Evolutionary conservation across 1,140 invertebrate genomes (phyloP).

Genomic region (Chelonus insularis): DNA sequence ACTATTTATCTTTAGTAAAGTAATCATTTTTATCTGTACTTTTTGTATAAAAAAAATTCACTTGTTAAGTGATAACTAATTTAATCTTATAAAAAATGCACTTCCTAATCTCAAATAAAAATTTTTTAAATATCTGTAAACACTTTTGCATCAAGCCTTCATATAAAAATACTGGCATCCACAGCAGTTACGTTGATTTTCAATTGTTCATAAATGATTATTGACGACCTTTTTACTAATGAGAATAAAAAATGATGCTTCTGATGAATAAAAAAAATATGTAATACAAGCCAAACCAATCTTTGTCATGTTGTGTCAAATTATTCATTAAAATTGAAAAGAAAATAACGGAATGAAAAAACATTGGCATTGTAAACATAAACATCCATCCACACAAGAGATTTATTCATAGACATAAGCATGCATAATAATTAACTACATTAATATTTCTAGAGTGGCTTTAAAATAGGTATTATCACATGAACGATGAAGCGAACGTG

Average conservation of each 20-base stretch:
- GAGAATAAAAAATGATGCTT: conserved; percentile 46
- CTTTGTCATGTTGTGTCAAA: conserved; percentile 48
- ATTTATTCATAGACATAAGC: conserved; percentile 51
- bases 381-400: conserved; percentile 33
- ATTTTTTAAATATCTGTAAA: conserved; percentile 8
- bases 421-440: conserved; percentile 41
- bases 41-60: conserved; percentile 2
- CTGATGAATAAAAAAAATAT: conserved; percentile 49
- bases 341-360: conserved; percentile 28
- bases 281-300: conserved; percentile 50
- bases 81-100: not conserved
- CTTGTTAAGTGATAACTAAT: not conserved
- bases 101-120: not conserved
- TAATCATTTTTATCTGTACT: conserved; percentile 4
- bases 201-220: conserved; percentile 47
- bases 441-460: conserved; percentile 48
- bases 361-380: conserved; percentile 4
- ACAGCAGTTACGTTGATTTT: no score
- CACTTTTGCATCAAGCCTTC: conserved; percentile 49
- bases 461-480: conserved; percentile 34
- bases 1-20: no score
- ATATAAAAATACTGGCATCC: no score
- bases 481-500: conserved; percentile 12
- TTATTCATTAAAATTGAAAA: conserved; percentile 45
- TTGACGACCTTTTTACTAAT: conserved; percentile 54